phyloP scores from a whole-genome alignment of 2,113 vertebrate genomes.

The Sander lucioperca region DNA sequence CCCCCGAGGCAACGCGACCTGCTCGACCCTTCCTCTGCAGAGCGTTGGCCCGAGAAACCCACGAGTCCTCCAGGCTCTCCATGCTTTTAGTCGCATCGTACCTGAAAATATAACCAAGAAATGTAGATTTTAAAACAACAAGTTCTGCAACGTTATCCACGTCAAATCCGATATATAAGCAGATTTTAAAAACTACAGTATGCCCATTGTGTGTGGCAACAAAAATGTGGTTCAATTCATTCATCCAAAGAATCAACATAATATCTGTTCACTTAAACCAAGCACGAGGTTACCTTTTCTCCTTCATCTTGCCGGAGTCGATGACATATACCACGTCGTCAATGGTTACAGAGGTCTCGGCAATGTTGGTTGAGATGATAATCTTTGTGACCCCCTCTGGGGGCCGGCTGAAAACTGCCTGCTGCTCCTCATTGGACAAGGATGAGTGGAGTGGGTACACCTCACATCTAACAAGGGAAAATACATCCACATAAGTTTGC shows the following conservation, averaged over 20 bases:
- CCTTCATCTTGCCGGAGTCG: constrained; percentile 98
- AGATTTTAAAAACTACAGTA: background rate
- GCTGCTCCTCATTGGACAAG: constrained; percentile 95
- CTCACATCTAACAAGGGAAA: constrained; percentile 84
- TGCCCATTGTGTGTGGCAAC: background rate
- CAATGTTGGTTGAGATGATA: constrained; percentile 98
- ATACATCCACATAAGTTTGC: background rate
- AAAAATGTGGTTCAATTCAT: background rate
- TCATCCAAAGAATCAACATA: background rate
- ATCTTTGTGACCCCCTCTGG: constrained; percentile 92
- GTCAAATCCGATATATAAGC: background rate
- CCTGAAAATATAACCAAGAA: constrained; percentile 70
- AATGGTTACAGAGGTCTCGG: constrained; percentile 97
- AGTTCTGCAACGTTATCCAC: background rate
- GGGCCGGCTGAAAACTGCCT: constrained; percentile 92
- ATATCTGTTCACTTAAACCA: background rate
- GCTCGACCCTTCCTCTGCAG: constrained; percentile 95
- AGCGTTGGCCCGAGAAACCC: constrained; percentile 94
- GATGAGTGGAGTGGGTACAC: constrained; percentile 96
- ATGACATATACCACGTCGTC: constrained; percentile 97
- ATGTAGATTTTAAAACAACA: background rate
- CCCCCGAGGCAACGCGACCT: constrained; percentile 93
- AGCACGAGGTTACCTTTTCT: constrained; percentile 89
- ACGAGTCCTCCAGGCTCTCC: constrained; percentile 97
- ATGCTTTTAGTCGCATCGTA: constrained; percentile 96